These are phyloP conservation scores for Buceros bicornis DNA, from an alignment of 2,797 vertebrate genomes.

Conservation along the genomic window DNA sequence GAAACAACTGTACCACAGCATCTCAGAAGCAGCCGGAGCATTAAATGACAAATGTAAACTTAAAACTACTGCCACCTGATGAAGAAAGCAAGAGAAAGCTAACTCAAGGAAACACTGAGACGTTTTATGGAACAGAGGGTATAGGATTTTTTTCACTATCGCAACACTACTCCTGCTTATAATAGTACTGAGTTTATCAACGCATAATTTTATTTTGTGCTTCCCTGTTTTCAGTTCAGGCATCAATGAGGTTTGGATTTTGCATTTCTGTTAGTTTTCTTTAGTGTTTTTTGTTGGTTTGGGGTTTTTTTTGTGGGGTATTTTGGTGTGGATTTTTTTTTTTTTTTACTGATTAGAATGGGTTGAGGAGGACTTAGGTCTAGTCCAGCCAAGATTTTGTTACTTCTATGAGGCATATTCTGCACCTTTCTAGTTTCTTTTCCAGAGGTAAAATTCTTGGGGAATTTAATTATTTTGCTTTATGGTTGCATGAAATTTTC, in stretches of 20 bases:
- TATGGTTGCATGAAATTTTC: not conserved
- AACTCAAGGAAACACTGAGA: accelerated
- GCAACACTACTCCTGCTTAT: not conserved
- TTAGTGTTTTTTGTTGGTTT: too few species aligned
- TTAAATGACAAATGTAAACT: not conserved
- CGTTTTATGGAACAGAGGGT: not conserved
- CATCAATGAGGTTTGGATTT: not conserved
- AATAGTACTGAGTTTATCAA: not conserved
- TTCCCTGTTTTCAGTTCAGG: not conserved
- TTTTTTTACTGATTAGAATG: not conserved
- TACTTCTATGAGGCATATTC: not conserved
- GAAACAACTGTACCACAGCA: accelerated
- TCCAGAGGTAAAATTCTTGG: not conserved
- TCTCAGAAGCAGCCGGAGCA: not conserved
- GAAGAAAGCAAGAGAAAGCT: not conserved
- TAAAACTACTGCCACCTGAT: not conserved
- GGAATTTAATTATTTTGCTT: not conserved
- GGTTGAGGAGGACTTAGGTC: not conserved
- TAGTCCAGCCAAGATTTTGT: not conserved
- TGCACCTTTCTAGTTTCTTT: not conserved
- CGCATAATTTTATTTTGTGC: not conserved
- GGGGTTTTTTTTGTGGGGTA: too few species aligned
- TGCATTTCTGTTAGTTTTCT: not conserved
- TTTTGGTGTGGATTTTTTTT: not conserved
- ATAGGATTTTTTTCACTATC: not conserved